A percentile compares a stretch with the other conserved stretches of the same genome.
Conservation (phyloP, 2,797 vertebrate genomes). For the Eulemur rubriventer region DNA sequence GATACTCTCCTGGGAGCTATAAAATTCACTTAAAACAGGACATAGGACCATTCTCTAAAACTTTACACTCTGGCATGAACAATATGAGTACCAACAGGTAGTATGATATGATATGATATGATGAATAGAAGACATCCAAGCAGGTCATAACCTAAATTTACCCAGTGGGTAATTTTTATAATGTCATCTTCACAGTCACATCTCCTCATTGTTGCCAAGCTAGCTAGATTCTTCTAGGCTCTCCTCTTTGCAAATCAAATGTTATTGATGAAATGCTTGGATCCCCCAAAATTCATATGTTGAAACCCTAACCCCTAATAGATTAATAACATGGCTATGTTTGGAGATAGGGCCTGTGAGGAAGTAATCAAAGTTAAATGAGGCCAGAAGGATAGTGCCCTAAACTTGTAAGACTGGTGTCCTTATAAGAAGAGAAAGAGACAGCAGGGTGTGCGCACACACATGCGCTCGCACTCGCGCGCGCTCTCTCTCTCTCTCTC, state of each 20-base stretch:
- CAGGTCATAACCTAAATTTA: neutral
- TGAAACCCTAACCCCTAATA: neutral
- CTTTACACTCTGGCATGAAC: neutral
- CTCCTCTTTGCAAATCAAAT: neutral
- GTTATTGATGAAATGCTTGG: neutral
- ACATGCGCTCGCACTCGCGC: neutral
- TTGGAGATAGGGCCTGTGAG: neutral
- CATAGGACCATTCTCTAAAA: neutral
- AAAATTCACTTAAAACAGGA: slow-evolving; percentile 7
- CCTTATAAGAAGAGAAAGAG: neutral
- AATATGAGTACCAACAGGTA: neutral
- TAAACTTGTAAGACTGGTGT: neutral
- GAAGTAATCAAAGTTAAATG: neutral
- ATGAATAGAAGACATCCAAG: neutral
- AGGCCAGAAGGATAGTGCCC: neutral
- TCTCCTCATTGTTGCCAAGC: neutral
- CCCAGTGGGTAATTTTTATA: neutral
- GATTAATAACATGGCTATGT: neutral
- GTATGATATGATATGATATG: neutral
- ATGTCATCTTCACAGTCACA: neutral
- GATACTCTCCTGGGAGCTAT: neutral
- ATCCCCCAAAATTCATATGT: neutral
- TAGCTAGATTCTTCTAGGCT: neutral
- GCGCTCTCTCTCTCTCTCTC: neutral
- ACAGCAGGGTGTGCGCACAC: neutral